Base-by-base conservation (phyloP, 2,888 invertebrate species). In the Acronicta aceris region DNA sequence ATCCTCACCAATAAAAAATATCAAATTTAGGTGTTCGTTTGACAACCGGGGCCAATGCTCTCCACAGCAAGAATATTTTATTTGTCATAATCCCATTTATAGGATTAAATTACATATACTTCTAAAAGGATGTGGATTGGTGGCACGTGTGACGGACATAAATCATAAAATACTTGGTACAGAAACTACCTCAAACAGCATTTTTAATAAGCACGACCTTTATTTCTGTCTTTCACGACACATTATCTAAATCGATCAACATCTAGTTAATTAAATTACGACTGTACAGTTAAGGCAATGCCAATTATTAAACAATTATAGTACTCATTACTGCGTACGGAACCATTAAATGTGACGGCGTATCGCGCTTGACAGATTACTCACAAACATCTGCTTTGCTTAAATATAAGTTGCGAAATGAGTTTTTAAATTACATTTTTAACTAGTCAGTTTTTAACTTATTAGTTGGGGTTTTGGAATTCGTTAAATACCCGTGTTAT, bases 321-420 rank as follows among this genome's bases (percentile, higher is more conserved):
- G 57, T 47, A 59, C 59, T 70, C 66, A 74, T 68, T 75, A 67
- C 47, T 5, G 42, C 38, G 48, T 73, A 71, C 75, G 57, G 79
- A 71, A 75, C 68, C 78, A 73, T 71, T 60, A 70, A 53, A 60
- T 30, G n/a, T 45, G 58, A 59, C 51, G 52, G 48, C 25, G 40
- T 61, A 56, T 41, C 63, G 56, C 71, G 49, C 73, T 61, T 77
- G 69, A 57, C 69, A 64, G 51, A 51, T 66, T 67, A 57, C 66
- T 62, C 55, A 60, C 49, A 61, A 76, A 80, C 86, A 86, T 75
- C 86, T 88, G 86, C 85, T 77, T 71, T 69, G 56, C 64, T 61
- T 73, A 60, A 68, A 67, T 73, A 65, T 73, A 66, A 71, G 57
- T 58, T 54, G 21, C 36, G 67, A 75, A 85, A 82, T 81, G 67